phyloP scores from a whole-genome alignment of 1,140 invertebrate species.

The Araneus ventricosus region DNA sequence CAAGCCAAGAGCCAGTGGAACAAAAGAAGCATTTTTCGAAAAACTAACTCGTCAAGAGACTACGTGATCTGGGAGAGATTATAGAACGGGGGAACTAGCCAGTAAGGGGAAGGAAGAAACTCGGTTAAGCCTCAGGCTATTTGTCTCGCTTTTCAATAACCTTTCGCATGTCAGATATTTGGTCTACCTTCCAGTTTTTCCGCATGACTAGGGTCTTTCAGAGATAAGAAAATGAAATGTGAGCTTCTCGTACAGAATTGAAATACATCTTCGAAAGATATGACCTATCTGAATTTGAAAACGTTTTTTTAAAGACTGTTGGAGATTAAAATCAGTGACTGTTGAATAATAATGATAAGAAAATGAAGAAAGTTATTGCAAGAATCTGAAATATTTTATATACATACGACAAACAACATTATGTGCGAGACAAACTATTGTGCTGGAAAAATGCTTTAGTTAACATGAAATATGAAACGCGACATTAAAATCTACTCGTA shows the following conservation, averaged over 20 bases:
- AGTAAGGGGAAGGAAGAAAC: neutral
- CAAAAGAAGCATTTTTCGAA: constrained; percentile 19
- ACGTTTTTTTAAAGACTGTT: neutral
- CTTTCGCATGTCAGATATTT: constrained; percentile 51
- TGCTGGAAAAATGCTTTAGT: too few species aligned
- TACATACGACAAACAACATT: too few species aligned
- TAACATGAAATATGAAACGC: too few species aligned
- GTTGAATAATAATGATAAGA: neutral
- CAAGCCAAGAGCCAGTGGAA: neutral
- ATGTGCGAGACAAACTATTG: too few species aligned
- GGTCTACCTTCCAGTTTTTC: constrained; percentile 47
- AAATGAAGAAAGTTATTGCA: neutral
- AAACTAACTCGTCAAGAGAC: constrained; percentile 11
- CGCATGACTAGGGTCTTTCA: constrained; percentile 43
- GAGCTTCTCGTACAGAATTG: constrained; percentile 6
- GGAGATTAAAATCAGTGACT: constrained; percentile 14
- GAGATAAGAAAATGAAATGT: constrained; percentile 68
- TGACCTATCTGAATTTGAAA: neutral
- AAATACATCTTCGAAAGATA: constrained; percentile 14
- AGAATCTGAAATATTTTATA: too few species aligned
- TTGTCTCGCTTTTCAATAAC: constrained; percentile 67
- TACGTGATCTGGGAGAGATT: neutral
- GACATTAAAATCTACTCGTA: too few species aligned
- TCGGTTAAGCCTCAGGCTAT: constrained; percentile 33
- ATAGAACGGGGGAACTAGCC: neutral